Base-by-base conservation (phyloP, 2,797 vertebrate species). In the Melanogrammus aeglefinus region DNA sequence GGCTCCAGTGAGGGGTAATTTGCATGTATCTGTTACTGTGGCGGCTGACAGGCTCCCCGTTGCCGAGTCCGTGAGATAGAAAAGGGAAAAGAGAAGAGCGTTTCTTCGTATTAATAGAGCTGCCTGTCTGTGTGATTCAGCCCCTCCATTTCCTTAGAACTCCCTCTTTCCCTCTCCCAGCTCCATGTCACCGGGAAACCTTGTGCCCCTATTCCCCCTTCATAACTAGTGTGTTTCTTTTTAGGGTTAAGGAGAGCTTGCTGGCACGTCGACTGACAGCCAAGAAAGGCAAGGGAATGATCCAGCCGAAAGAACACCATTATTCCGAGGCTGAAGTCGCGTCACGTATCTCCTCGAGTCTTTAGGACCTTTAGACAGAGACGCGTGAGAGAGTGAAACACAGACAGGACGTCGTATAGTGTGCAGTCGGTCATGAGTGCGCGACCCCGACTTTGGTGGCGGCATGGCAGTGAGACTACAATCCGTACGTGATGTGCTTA, bases 91-190 rank as follows among this genome's bases (percentile, higher is more conserved):
- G 21, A 73, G 21, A 39, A 16, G 6, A n/a, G 27, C 16, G 35
- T 31, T 71, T 76, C 66, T 80, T 66, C 78, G 51, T 84, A 85
- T 87, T 82, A 88, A 86, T 86, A 78, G 77, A 77, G 75, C 81
- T 79, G 81, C 33, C 81, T 82, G 76, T 83, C 77, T 81, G 31
- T 81, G 78, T 83, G 77, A 85, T 86, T 84, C 83, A 39, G 78
- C 78, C 78, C 35, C 81, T 86, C 79, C 78, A 47, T 85, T 87
- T 83, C 57, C 80, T 84, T 75, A 0, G 63, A 83, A 74, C 78
- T 39, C 76, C 13, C 13, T 86, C 81, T 70, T 63, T 82, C 73
- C 76, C 73, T 35, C 36, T 76, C 29, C 35, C 35, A 72, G 77
- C 84, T 78, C 76, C 66, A 27, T 2, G 21, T 63, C 12, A 6